Evolutionary conservation across 2,888 invertebrate genomes (phyloP).

Genomic region (Pandemis heparana): DNA sequence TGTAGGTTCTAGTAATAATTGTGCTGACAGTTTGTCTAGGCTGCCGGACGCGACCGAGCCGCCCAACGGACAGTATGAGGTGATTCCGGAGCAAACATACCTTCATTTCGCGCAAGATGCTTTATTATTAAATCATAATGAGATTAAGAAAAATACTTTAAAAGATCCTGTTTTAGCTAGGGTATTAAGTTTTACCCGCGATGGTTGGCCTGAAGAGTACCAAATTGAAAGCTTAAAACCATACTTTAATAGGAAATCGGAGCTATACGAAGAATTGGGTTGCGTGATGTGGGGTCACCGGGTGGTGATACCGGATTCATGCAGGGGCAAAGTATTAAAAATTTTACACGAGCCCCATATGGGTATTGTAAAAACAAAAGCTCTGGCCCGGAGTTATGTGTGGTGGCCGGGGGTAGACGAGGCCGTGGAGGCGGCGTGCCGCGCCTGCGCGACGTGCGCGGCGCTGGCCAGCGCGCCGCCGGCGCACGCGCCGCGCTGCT

Average conservation of each 20-base stretch:
- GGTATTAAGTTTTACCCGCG: slow-evolving; percentile 42
- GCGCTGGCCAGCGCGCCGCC: slow-evolving; percentile 24
- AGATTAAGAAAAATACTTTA: slow-evolving; percentile 27
- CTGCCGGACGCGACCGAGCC: background rate
- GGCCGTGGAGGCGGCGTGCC: slow-evolving; percentile 4
- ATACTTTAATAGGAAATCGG: slow-evolving; percentile 37
- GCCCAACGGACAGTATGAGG: background rate
- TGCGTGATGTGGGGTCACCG: slow-evolving; percentile 46
- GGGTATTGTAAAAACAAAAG: no score
- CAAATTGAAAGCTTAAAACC: slow-evolving; percentile 40
- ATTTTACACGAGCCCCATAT: no score
- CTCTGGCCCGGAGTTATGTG: no score
- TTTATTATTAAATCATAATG: slow-evolving; percentile 39
- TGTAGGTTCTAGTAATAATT: background rate
- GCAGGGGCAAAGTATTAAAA: no score
- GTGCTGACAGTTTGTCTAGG: background rate
- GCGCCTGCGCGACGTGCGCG: slow-evolving; percentile 25
- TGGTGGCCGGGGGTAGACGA: no score
- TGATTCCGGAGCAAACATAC: slow-evolving; percentile 43
- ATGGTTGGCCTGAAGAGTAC: slow-evolving; percentile 46
- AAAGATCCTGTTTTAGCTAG: slow-evolving; percentile 43
- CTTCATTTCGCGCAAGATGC: slow-evolving; percentile 40
- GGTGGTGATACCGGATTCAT: slow-evolving; percentile 3
- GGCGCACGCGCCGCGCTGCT: slow-evolving; percentile 17
- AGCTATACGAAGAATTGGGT: slow-evolving; percentile 41